phyloP scores from a whole-genome alignment of 2,888 invertebrate species.

The Sarcophaga rosellei region DNA sequence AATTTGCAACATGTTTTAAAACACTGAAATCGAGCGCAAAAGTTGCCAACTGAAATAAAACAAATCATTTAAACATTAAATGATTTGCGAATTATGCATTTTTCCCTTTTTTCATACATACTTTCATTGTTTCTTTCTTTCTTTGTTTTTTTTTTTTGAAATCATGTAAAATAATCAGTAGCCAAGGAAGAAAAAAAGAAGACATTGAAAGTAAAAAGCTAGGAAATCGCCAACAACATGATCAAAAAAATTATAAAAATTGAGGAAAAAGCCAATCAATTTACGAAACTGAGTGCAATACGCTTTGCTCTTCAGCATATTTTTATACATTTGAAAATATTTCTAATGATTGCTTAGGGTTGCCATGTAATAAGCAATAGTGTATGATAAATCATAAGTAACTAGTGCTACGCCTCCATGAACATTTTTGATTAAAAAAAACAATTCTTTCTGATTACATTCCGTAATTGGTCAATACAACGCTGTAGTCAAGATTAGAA shows the following conservation, averaged over 20 bases:
- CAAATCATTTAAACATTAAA: not conserved
- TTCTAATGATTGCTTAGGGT: not conserved
- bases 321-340: too few species aligned
- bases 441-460: too few species aligned
- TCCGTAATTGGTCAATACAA: not conserved
- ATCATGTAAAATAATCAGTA: too few species aligned
- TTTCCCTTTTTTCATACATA: not conserved
- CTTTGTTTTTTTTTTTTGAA: not conserved
- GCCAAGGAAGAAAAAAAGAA: not conserved
- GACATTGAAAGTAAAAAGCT: conserved; percentile 33
- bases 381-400: not conserved
- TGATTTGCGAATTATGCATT: not conserved
- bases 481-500: too few species aligned
- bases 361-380: conserved; percentile 4
- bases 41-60: not conserved
- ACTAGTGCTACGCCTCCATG: not conserved
- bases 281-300: not conserved
- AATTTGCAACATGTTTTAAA: not conserved
- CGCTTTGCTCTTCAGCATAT: not conserved
- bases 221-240: conserved; percentile 15
- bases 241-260: not conserved
- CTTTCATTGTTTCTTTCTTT: not conserved
- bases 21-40: not conserved
- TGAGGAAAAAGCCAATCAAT: not conserved
- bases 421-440: not conserved